Evolutionary conservation across 2,888 invertebrate species (phyloP).

Genomic region (Gryllus longicercus): DNA sequence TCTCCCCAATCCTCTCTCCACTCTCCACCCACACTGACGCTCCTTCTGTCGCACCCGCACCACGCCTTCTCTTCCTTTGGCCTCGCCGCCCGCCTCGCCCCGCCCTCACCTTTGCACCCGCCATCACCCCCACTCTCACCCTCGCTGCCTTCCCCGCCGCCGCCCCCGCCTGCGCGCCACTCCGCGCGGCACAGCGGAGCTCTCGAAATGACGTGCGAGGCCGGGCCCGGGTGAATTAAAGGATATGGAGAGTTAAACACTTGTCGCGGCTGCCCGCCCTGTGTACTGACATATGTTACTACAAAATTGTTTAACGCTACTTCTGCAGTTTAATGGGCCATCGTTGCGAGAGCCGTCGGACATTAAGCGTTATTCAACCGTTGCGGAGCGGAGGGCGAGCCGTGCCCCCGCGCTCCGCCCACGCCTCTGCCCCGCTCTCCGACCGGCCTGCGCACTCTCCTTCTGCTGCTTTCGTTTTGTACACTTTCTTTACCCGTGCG

Average conservation of each 20-base stretch:
- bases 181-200: neutral
- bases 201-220: conserved; percentile 17
- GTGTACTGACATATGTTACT: conserved; percentile 10
- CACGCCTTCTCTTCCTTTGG: too few species aligned
- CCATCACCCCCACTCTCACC: too few species aligned
- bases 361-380: conserved; percentile 17
- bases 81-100: too few species aligned
- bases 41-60: too few species aligned
- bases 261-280: conserved; percentile 7
- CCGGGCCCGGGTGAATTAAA: neutral
- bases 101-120: too few species aligned
- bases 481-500: too few species aligned
- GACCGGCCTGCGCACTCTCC: too few species aligned
- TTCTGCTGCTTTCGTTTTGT: too few species aligned
- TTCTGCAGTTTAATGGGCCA: neutral
- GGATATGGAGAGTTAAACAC: conserved; percentile 8
- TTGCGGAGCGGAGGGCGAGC: neutral
- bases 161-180: neutral
- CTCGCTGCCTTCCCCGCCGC: neutral
- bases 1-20: too few species aligned
- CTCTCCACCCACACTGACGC: too few species aligned
- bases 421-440: too few species aligned
- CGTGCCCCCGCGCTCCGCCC: neutral
- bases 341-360: neutral
- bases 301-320: conserved; percentile 17